Evolutionary conservation across 92 coral and sea anemone genomes (phyloP), one percentile per base, ranked within the genome.

Genomic region (Epizoanthus fatuus): DNA sequence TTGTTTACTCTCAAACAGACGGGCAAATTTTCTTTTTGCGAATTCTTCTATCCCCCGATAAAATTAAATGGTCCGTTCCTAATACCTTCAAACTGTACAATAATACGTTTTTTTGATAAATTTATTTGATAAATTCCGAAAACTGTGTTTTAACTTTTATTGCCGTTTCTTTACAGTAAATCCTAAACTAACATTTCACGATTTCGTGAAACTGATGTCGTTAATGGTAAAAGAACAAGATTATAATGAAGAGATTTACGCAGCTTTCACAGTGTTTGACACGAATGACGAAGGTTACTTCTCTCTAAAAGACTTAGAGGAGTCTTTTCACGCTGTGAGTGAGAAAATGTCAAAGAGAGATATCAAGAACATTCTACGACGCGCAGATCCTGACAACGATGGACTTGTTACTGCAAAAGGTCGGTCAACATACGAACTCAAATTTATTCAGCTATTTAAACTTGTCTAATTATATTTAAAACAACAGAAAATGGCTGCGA

Each of bases 191-290:
- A 72, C 84, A 3, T 77, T 93, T 19, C 47, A 77, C 69, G 96
- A 93, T 52, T 74, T 93, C 29, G 62, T 93, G 37, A 87, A 69
- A 69, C 56, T 93, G 17, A 75, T 93, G 88, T 79, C 92, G 52
- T 29, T 72, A 35, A 69, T 93, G 56, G 94, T 91, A 10, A 92
- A 88, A 8, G 93, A 87, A 9, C 96, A 90, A 49, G 69, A 74
- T 10, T 35, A 81, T 6, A 49, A 69, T 14, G 69, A 84, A n/a
- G 94, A 93, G 39, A 57, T 93, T 1, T 16, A 29, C n/a, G 59
- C 74, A 7, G 96, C 90, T 7, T 93, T 83, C 86, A 79, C 80
- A 45, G 92, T 93, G 74, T 93, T 87, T 45, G 90, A 87, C 51
- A 74, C 54, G 12, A 83, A 83, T 7, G 85, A 85, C 15, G 74